Percentiles rank a stretch among this genome's conserved stretches.
Evolutionary conservation across 2,888 invertebrate genomes (phyloP).

Genomic region (Drosophila recens): DNA sequence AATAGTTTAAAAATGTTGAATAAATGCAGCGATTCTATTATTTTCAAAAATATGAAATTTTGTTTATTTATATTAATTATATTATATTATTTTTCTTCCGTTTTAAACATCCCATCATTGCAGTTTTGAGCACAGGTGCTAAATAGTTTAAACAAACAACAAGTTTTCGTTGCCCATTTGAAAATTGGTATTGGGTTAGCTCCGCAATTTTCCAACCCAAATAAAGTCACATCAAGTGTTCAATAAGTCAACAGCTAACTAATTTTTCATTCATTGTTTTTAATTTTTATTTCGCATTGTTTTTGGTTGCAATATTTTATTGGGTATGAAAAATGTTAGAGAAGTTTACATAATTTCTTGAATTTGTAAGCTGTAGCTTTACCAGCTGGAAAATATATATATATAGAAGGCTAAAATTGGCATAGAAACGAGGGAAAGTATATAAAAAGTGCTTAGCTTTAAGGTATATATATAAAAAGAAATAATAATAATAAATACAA

Average conservation of each 20-base stretch:
- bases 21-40: slow-evolving; percentile 55
- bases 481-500: slow-evolving; percentile 38
- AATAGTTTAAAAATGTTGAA: slow-evolving; percentile 61
- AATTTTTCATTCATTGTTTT: not conserved
- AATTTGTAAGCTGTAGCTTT: slow-evolving; percentile 38
- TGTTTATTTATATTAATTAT: slow-evolving; percentile 19
- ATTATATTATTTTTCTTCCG: slow-evolving; percentile 9
- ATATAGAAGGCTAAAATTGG: slow-evolving; percentile 27
- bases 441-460: slow-evolving; percentile 57
- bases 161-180: slow-evolving; percentile 16
- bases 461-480: slow-evolving; percentile 49
- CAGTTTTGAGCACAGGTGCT: slow-evolving; percentile 56
- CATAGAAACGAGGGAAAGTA: slow-evolving; percentile 36
- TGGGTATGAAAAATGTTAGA: slow-evolving; percentile 17
- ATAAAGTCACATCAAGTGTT: slow-evolving; percentile 74
- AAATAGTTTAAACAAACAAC: slow-evolving; percentile 42
- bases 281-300: slow-evolving; percentile 2
- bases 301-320: slow-evolving; percentile 20
- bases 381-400: slow-evolving; percentile 26
- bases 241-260: slow-evolving; percentile 54
- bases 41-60: slow-evolving; percentile 53
- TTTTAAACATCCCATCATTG: slow-evolving; percentile 2
- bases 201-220: slow-evolving; percentile 40
- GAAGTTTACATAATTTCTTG: slow-evolving; percentile 6
- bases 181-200: slow-evolving; percentile 31